phyloP scores from a whole-genome alignment of 2,797 vertebrate genomes.

The Numenius phaeopus region DNA sequence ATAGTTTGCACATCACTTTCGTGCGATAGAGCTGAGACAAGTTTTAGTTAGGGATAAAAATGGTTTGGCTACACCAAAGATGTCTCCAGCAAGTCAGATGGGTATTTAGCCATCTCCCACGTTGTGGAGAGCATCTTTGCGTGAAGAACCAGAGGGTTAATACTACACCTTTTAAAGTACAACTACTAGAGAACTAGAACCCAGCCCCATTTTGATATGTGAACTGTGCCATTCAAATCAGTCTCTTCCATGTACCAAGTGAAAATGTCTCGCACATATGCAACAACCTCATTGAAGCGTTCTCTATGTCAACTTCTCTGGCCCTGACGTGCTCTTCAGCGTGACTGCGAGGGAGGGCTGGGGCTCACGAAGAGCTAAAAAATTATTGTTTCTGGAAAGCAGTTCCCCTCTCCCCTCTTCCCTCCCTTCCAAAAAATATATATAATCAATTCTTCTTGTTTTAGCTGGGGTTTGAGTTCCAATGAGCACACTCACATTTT shows the following conservation, averaged over 20 bases:
- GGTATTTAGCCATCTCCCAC: background rate
- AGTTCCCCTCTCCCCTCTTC: background rate
- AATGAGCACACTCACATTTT: conserved; percentile 22
- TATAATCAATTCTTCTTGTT: background rate
- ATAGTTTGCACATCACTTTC: background rate
- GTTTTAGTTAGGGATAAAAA: background rate
- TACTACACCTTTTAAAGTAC: conserved; percentile 54
- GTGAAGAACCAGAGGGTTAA: conserved; percentile 60
- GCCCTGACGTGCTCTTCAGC: background rate
- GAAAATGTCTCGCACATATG: background rate
- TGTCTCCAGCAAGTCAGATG: background rate
- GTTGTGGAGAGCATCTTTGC: background rate
- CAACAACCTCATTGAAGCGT: background rate
- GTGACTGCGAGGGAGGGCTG: background rate
- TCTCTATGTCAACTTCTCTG: background rate
- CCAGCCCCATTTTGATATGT: conserved; percentile 13
- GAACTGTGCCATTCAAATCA: conserved; percentile 78
- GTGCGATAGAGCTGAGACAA: background rate
- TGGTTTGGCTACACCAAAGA: conserved; percentile 15
- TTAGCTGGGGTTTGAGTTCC: conserved; percentile 2
- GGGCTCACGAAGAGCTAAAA: background rate
- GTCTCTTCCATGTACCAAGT: conserved; percentile 63
- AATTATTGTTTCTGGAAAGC: background rate
- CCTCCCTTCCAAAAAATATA: background rate
- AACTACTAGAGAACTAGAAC: background rate